Evolutionary conservation across 2,888 invertebrate species (phyloP).

Genomic region (Hartigia nigra): DNA sequence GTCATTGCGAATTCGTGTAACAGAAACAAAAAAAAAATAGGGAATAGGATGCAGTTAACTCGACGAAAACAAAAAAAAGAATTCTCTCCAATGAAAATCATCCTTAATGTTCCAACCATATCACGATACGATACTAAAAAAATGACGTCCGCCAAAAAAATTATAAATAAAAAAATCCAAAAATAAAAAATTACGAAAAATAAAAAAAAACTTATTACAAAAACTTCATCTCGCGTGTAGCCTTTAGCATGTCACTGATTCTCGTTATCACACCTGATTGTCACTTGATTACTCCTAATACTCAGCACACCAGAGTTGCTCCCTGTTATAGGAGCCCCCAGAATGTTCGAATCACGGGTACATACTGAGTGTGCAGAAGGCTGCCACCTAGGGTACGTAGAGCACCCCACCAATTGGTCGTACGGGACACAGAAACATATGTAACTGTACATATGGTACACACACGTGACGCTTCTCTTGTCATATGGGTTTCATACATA

Average conservation of each 20-base stretch:
- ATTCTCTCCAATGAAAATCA: neutral
- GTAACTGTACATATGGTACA: neutral
- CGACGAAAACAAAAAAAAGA: neutral
- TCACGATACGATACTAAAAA: neutral
- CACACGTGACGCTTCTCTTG: neutral
- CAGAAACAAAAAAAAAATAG: neutral
- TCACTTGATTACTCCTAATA: conserved; percentile 2
- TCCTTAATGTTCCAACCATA: neutral
- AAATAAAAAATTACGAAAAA: neutral
- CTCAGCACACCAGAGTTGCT: neutral
- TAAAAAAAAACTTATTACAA: too few relatives aligned
- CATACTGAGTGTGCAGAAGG: conserved; percentile 44
- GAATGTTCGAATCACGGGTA: conserved; percentile 42
- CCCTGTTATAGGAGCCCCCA: conserved; percentile 11
- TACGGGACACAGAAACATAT: neutral
- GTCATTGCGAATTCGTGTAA: neutral
- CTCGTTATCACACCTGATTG: neutral
- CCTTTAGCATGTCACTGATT: neutral
- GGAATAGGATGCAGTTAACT: neutral
- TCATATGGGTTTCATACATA: conserved; percentile 1
- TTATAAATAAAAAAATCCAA: neutral
- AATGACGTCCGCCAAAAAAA: neutral
- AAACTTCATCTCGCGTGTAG: neutral
- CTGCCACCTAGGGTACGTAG: conserved; percentile 28
- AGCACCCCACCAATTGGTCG: conserved; percentile 6